phyloP scores from a whole-genome alignment of 2,797 vertebrate genomes.

The Halcyon leucocephala region DNA sequence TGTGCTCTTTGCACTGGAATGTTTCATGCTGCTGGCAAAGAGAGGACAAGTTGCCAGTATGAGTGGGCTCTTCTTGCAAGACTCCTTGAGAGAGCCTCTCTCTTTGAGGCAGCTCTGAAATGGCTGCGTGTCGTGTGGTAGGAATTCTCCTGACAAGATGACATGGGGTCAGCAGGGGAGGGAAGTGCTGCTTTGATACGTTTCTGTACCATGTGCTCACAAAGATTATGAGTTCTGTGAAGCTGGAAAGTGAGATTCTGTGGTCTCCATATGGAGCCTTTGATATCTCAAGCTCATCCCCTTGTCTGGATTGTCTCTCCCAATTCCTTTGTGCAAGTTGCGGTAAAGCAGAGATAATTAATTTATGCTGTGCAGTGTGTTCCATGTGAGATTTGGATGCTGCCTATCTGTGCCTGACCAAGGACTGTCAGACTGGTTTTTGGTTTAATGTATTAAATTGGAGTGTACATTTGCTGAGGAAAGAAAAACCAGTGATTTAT shows the following conservation, averaged over 20 bases:
- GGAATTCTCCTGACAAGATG: constrained; percentile 40
- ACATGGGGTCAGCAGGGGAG: neutral
- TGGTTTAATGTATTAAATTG: constrained; percentile 20
- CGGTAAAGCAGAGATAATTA: constrained; percentile 53
- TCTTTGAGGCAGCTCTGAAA: neutral
- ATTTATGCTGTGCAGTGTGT: constrained; percentile 13
- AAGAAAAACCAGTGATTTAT: constrained; percentile 40
- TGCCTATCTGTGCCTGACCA: neutral
- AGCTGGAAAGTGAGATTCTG: constrained; percentile 55
- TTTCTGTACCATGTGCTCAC: neutral
- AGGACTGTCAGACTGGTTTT: neutral
- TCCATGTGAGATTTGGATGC: neutral
- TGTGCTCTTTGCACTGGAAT: fast-evolving
- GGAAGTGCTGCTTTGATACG: neutral
- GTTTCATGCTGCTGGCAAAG: fast-evolving
- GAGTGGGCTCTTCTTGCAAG: neutral
- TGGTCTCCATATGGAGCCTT: constrained; percentile 71
- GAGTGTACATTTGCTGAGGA: constrained; percentile 23
- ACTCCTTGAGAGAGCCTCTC: neutral
- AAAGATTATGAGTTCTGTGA: constrained; percentile 13
- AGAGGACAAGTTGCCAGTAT: neutral
- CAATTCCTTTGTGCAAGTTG: constrained; percentile 53
- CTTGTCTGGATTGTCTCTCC: constrained; percentile 70
- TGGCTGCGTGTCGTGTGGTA: neutral
- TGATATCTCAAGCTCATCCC: constrained; percentile 62